A percentile compares a stretch with the other conserved stretches of the same genome.
These are phyloP conservation scores for Hemicordylus capensis DNA, from an alignment of 2,113 vertebrate genomes.

Conservation along the genomic window DNA sequence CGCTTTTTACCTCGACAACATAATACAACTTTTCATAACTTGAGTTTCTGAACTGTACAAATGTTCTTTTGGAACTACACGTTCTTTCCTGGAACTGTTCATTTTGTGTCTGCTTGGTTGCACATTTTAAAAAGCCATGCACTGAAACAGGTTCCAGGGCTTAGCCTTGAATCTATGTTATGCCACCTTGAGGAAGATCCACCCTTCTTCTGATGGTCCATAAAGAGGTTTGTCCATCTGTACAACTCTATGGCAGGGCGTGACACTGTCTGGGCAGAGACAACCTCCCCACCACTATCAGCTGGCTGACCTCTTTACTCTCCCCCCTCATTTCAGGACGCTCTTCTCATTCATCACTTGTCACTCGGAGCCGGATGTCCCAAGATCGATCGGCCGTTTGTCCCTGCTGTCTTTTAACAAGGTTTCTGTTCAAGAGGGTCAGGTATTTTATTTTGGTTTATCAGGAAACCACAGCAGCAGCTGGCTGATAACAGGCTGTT, in stretches of 20 bases:
- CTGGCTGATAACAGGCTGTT: conserved; percentile 18
- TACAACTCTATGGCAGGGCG: neutral
- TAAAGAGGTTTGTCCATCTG: neutral
- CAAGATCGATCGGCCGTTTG: neutral
- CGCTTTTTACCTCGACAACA: too few relatives aligned
- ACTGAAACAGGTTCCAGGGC: neutral
- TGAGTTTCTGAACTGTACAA: too few relatives aligned
- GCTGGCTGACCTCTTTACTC: conserved; percentile 6
- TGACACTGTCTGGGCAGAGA: neutral
- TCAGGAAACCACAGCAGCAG: conserved; percentile 26
- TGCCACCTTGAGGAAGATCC: neutral
- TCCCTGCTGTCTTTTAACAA: conserved; percentile 24
- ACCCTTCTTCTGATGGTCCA: neutral
- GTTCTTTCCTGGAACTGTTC: too few relatives aligned
- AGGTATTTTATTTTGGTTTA: conserved; percentile 38
- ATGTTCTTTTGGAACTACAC: too few relatives aligned
- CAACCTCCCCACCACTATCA: conserved; percentile 2
- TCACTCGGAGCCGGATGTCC: conserved; percentile 21
- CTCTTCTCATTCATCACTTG: conserved; percentile 23
- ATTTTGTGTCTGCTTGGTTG: too few relatives aligned
- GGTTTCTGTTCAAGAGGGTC: conserved; percentile 13
- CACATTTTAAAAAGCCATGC: too few relatives aligned
- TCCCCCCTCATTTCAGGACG: neutral
- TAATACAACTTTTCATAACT: too few relatives aligned
- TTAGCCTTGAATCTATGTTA: neutral